phyloP scores from a whole-genome alignment of 2,888 invertebrate species.

The Idaea aversata region DNA sequence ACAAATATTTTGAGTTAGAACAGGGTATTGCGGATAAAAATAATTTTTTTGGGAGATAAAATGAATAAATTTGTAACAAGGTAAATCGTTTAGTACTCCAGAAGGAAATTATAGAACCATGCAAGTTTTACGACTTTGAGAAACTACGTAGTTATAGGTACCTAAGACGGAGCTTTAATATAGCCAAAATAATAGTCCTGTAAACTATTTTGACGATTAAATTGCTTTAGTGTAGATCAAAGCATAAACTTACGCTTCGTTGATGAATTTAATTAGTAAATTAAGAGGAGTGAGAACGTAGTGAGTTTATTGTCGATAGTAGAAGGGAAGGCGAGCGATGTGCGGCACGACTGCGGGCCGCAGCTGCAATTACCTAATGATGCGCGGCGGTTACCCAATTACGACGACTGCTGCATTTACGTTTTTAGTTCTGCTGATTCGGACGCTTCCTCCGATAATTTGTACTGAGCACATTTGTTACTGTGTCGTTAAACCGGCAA shows the following conservation, averaged over 20 bases:
- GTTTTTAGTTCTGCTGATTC: slow-evolving; percentile 65
- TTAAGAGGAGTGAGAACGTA: slow-evolving; percentile 32
- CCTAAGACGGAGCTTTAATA: not conserved
- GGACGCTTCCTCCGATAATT: slow-evolving; percentile 48
- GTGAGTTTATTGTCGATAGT: slow-evolving; percentile 25
- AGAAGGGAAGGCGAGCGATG: slow-evolving; percentile 22
- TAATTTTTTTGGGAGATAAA: not conserved
- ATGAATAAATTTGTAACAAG: not conserved
- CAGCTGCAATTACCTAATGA: slow-evolving; percentile 76
- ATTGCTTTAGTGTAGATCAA: not conserved
- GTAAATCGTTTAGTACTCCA: not conserved
- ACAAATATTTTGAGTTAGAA: not conserved
- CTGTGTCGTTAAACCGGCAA: slow-evolving; percentile 22
- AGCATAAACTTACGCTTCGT: not conserved
- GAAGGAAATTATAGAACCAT: not conserved
- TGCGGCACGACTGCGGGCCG: slow-evolving; percentile 36
- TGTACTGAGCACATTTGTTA: slow-evolving; percentile 39
- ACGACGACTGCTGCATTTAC: slow-evolving; percentile 62
- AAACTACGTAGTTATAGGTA: not conserved
- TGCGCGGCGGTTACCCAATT: slow-evolving; percentile 71
- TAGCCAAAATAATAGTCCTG: not conserved
- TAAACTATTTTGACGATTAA: not conserved
- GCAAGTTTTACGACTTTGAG: not conserved
- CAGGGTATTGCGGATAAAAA: not conserved
- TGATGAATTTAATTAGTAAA: slow-evolving; percentile 14